Conservation (phyloP, 2,888 invertebrate genomes). For the Rhimphoctona megacephalus region DNA sequence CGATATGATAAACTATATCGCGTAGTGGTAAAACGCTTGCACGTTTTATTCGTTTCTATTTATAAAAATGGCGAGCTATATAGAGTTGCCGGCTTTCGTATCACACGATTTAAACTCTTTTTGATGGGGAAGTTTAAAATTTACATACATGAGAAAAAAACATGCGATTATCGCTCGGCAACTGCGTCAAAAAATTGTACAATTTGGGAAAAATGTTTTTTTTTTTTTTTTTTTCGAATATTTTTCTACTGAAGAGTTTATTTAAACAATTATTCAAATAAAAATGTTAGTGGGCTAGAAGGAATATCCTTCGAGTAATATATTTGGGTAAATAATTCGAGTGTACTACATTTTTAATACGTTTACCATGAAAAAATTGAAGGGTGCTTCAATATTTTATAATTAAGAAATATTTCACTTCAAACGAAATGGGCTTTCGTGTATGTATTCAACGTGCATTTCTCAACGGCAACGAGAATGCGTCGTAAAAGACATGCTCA, state of each 20-base stretch:
- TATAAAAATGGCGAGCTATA: neutral
- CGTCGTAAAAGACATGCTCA: slow-evolving; percentile 45
- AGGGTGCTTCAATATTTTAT: neutral
- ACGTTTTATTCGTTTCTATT: slow-evolving; percentile 1
- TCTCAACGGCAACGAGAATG: slow-evolving; percentile 14
- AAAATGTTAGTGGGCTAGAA: too few relatives aligned
- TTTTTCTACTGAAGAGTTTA: too few relatives aligned
- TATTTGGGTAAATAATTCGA: too few relatives aligned
- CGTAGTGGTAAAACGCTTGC: neutral
- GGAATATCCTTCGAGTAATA: too few relatives aligned
- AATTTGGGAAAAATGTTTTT: too few relatives aligned
- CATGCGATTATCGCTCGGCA: neutral
- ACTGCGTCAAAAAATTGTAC: neutral
- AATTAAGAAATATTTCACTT: neutral
- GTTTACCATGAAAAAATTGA: neutral
- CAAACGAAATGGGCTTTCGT: neutral
- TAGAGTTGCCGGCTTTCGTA: neutral
- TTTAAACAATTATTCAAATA: too few relatives aligned
- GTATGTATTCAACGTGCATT: slow-evolving; percentile 28
- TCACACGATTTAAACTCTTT: neutral
- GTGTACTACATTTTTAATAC: too few relatives aligned
- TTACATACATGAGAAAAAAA: neutral
- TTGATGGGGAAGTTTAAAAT: neutral
- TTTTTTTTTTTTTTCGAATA: too few relatives aligned
- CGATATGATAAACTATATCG: neutral